Evolutionary conservation across 2,113 vertebrate genomes (phyloP).

Genomic region (Chascanopsetta lugubris): DNA sequence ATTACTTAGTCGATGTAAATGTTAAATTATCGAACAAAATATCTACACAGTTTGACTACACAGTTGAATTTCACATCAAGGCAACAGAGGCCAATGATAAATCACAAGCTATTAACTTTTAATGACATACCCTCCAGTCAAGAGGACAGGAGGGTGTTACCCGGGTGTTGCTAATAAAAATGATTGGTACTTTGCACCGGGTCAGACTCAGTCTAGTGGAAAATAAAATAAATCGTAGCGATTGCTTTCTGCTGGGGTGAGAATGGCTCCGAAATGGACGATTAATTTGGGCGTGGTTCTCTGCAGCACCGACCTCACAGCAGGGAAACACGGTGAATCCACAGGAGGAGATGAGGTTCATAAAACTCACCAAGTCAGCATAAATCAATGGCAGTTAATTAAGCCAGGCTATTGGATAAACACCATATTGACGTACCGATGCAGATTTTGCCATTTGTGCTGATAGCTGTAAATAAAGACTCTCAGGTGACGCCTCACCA

Average conservation of each 20-base stretch:
- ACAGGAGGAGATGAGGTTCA: constrained; percentile 52
- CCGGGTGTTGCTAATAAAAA: constrained; percentile 59
- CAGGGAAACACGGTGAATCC: constrained; percentile 52
- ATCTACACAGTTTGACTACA: no score
- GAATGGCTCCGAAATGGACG: constrained; percentile 59
- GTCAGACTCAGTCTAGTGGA: constrained; percentile 34
- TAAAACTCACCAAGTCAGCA: constrained; percentile 61
- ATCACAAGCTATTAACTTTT: constrained; percentile 52
- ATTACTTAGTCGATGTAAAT: no score
- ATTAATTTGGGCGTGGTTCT: constrained; percentile 59
- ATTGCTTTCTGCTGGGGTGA: constrained; percentile 35
- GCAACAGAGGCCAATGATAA: constrained; percentile 38
- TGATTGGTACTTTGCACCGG: constrained; percentile 53
- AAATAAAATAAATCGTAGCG: constrained; percentile 64
- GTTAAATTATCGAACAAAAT: no score
- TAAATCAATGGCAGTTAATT: constrained; percentile 76
- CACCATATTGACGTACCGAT: constrained; percentile 53
- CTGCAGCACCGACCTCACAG: constrained; percentile 43
- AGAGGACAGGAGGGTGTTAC: constrained; percentile 32
- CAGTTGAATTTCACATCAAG: constrained; percentile 1
- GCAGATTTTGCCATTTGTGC: constrained; percentile 27
- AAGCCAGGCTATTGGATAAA: constrained; percentile 67
- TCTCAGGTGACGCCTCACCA: constrained; percentile 34
- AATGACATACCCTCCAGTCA: constrained; percentile 64
- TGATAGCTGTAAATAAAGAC: constrained; percentile 58